phyloP scores from a whole-genome alignment of 2,797 vertebrate species.

The Thamnophis elegans region DNA sequence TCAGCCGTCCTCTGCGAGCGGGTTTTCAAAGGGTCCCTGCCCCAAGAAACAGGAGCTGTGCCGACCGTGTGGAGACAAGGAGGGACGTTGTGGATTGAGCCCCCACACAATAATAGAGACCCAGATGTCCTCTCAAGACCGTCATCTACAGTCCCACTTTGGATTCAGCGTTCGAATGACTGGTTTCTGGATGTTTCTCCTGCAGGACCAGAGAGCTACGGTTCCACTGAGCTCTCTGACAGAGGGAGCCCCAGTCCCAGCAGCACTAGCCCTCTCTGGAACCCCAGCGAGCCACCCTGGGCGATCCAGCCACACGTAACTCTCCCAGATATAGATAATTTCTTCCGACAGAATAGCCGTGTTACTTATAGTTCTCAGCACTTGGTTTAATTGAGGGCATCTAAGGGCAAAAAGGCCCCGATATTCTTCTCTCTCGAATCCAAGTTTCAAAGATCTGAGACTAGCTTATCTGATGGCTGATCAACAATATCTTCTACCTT shows the following conservation, averaged over 20 bases:
- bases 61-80: slow-evolving; percentile 21
- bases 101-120: background rate
- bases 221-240: background rate
- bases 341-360: background rate
- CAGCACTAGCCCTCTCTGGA: background rate
- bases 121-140: background rate
- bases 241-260: background rate
- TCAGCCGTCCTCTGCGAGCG: slow-evolving; percentile 4
- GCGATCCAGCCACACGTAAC: slow-evolving; percentile 6
- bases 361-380: background rate
- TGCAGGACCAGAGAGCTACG: background rate
- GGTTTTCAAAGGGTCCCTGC: background rate
- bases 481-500: background rate
- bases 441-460: background rate
- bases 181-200: background rate
- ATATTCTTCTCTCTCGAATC: background rate
- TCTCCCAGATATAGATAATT: slow-evolving; percentile 1
- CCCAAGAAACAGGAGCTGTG: background rate
- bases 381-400: background rate
- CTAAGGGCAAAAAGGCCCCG: background rate
- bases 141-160: background rate
- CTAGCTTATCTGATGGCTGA: background rate
- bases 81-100: slow-evolving; percentile 19
- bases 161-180: slow-evolving; percentile 21
- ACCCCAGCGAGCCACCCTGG: background rate